Base-by-base conservation (phyloP, 2,888 invertebrate species). In the Octonoba sinensis region DNA sequence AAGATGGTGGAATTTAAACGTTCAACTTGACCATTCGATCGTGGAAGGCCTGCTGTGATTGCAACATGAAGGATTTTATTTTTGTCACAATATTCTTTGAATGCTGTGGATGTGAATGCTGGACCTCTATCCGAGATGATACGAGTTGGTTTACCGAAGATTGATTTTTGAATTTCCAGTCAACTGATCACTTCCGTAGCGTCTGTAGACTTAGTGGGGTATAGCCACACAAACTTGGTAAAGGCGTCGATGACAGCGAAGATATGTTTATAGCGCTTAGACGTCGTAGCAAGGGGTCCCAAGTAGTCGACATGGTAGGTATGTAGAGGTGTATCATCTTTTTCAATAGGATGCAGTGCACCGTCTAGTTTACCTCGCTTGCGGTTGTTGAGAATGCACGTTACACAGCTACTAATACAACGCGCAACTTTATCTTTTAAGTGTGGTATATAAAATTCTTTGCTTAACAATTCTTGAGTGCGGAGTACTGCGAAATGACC, bases 21-120 rank as follows among this genome's bases (percentile, higher is more conserved):
- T 57, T 57, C 57, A 57, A 57, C 57, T 22, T 36, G 62, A n/a
- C 62, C 62, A n/a, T 62, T 62, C 15, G 36, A 27, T 62, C 62
- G 24, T n/a, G 27, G 62, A n/a, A n/a, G n/a, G n/a, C n/a, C n/a
- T n/a, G n/a, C n/a, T n/a, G n/a, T n/a, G n/a, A n/a, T n/a, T n/a
- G n/a, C n/a, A n/a, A n/a, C n/a, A n/a, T n/a, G n/a, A n/a, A n/a
- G n/a, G n/a, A n/a, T n/a, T n/a, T n/a, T n/a, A n/a, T n/a, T n/a
- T n/a, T n/a, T n/a, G n/a, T n/a, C n/a, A n/a, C n/a, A n/a, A n/a
- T n/a, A n/a, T 36, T 62, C 36, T 44, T 24, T 15, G 24, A 62
- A 62, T n/a, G 62, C 44, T 22, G 62, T 36, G 11, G 62, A 62
- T 3, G 36, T 62, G 36, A 62, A 62, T 13, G 62, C 62, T n/a